Conservation (phyloP, 2,113 vertebrate genomes). For the Aramus guarauna region DNA sequence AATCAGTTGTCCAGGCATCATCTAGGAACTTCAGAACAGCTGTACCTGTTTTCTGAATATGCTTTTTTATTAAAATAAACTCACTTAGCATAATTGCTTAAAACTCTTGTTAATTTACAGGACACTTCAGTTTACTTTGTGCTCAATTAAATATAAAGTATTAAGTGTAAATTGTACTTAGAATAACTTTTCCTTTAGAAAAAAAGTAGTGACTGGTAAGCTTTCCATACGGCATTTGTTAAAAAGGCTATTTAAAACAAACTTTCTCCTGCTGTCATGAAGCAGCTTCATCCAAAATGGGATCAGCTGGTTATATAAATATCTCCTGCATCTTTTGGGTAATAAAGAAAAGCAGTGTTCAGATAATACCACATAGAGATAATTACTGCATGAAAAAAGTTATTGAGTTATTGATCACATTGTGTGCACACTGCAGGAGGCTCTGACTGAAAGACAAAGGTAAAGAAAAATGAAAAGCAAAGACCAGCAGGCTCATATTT, state of each 20-base stretch:
- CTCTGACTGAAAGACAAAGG: slow-evolving; percentile 79
- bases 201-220: slow-evolving; percentile 44
- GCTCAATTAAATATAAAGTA: neutral
- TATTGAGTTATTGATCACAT: slow-evolving; percentile 94
- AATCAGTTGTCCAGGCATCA: neutral
- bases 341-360: slow-evolving; percentile 83
- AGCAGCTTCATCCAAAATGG: slow-evolving; percentile 78
- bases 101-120: neutral
- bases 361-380: slow-evolving; percentile 86
- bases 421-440: slow-evolving; percentile 79
- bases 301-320: slow-evolving; percentile 83
- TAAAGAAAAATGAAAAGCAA: slow-evolving; percentile 82
- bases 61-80: neutral
- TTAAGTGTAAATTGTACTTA: neutral
- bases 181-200: slow-evolving; percentile 21
- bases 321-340: slow-evolving; percentile 80
- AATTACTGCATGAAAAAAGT: slow-evolving; percentile 88
- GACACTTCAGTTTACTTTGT: neutral
- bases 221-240: slow-evolving; percentile 60
- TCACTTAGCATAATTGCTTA: neutral
- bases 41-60: neutral
- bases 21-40: neutral
- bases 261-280: slow-evolving; percentile 71
- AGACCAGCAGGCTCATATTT: slow-evolving; percentile 85
- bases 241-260: slow-evolving; percentile 76